Conservation (phyloP, 2,888 invertebrate genomes). For the Xylota segnis region DNA sequence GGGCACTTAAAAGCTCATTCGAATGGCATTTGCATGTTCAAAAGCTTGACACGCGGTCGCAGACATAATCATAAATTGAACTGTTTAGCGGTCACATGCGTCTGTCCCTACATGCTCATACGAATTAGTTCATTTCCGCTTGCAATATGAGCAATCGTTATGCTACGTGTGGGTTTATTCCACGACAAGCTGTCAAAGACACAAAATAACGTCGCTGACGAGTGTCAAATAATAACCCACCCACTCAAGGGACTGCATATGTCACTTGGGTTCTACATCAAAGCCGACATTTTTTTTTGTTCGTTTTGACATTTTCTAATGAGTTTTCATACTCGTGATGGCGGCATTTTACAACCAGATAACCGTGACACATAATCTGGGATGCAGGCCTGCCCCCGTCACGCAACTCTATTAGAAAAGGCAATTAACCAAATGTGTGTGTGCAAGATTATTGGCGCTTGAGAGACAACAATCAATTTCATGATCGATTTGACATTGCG, state of each 20-base stretch:
- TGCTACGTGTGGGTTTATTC: conserved; percentile 22
- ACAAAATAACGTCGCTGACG: conserved; percentile 43
- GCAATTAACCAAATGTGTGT: conserved; percentile 28
- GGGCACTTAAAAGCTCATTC: conserved; percentile 41
- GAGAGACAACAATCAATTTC: conserved; percentile 50
- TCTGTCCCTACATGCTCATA: conserved; percentile 42
- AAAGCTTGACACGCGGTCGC: conserved; percentile 55
- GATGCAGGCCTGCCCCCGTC: conserved; percentile 25
- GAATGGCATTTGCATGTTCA: conserved; percentile 43
- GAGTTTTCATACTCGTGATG: conserved; percentile 32
- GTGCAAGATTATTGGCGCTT: conserved; percentile 43
- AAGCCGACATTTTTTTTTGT: conserved; percentile 23
- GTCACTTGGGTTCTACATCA: conserved; percentile 16
- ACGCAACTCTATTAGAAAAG: conserved; percentile 19
- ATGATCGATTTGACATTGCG: conserved; percentile 61
- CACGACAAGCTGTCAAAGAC: conserved; percentile 40
- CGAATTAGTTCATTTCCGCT: conserved; percentile 68
- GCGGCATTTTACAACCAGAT: conserved; percentile 37
- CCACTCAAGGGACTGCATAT: conserved; percentile 35
- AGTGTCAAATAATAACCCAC: conserved; percentile 50
- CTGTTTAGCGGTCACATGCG: conserved; percentile 25
- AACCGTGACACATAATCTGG: conserved; percentile 58
- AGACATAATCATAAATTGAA: conserved; percentile 53
- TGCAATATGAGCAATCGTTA: conserved; percentile 52
- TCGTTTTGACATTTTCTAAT: conserved; percentile 43